Percentiles rank a stretch among this genome's conserved stretches.
Evolutionary conservation across 1,140 invertebrate genomes (phyloP).

Genomic region (Maconellicoccus hirsutus): DNA sequence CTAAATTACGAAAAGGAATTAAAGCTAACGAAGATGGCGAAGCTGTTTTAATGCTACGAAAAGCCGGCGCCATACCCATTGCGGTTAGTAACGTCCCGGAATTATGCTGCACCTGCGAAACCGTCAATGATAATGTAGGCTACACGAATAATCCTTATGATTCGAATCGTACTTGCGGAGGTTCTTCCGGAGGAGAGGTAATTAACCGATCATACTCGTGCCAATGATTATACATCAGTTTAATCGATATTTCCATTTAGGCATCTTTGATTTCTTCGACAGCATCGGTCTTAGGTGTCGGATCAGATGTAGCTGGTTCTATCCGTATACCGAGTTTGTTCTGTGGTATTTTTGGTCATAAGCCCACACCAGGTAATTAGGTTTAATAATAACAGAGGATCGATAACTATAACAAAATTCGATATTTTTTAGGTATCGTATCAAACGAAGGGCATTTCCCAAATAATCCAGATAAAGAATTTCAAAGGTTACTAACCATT

Average conservation of each 20-base stretch:
- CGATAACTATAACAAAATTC: too few relatives aligned
- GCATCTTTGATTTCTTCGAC: slow-evolving; percentile 39
- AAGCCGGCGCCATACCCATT: slow-evolving; percentile 35
- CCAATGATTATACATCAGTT: too few relatives aligned
- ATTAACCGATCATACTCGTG: slow-evolving; percentile 27
- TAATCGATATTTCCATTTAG: too few relatives aligned
- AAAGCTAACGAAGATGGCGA: slow-evolving; percentile 57
- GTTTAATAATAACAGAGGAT: too few relatives aligned
- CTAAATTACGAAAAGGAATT: slow-evolving; percentile 37
- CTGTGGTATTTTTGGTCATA: slow-evolving; percentile 92
- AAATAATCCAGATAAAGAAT: slow-evolving; percentile 39
- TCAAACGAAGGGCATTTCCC: too few relatives aligned
- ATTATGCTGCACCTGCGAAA: slow-evolving; percentile 79
- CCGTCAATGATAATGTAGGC: slow-evolving; percentile 74
- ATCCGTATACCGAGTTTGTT: slow-evolving; percentile 91
- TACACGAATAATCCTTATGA: slow-evolving; percentile 82
- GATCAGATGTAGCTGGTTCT: slow-evolving; percentile 92
- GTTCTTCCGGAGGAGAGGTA: slow-evolving; percentile 64
- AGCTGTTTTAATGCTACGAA: slow-evolving; percentile 54
- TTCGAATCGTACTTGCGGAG: slow-evolving; percentile 54
- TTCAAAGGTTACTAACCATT: slow-evolving; percentile 39
- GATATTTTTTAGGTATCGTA: too few relatives aligned
- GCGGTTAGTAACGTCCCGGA: slow-evolving; percentile 45
- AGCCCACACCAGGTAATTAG: slow-evolving; percentile 66
- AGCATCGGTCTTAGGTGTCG: slow-evolving; percentile 54